Percentiles rank a stretch among this genome's conserved stretches.
These are phyloP conservation scores for Gymnoscopelus microlampas DNA, from an alignment of 2,797 vertebrate species.

Conservation along the genomic window DNA sequence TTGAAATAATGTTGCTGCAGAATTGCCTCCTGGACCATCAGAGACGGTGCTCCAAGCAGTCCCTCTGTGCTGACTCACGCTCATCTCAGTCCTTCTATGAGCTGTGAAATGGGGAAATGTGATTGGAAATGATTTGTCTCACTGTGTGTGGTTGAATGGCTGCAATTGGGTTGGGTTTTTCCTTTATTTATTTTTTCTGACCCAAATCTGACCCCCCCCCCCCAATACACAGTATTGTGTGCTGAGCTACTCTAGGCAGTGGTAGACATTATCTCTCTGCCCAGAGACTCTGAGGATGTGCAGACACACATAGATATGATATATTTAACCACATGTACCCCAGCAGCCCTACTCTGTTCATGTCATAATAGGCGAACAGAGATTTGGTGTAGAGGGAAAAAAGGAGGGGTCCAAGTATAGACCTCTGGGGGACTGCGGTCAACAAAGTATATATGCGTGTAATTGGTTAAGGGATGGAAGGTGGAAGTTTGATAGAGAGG, in stretches of 20 bases:
- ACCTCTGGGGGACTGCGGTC: too few species aligned
- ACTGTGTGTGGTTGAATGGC: conserved; percentile 24
- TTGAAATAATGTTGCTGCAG: background rate
- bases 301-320: conserved; percentile 27
- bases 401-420: too few species aligned
- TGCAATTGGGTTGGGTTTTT: conserved; percentile 2
- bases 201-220: conserved; percentile 62
- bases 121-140: conserved; percentile 39
- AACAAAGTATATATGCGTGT: background rate
- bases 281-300: conserved; percentile 11
- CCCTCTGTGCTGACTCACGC: conserved; percentile 25
- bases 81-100: conserved; percentile 18
- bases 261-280: conserved; percentile 48
- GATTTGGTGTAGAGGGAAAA: too few species aligned
- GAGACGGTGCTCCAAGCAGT: background rate
- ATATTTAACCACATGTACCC: too few species aligned
- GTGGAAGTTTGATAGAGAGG: conserved; percentile 24
- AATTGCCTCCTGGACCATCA: conserved; percentile 11
- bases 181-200: conserved; percentile 44
- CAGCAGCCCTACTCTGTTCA: too few species aligned
- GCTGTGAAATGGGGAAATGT: conserved; percentile 38
- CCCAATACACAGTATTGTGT: conserved; percentile 55
- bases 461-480: background rate
- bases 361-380: too few species aligned
- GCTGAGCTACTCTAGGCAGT: conserved; percentile 66